phyloP scores from a whole-genome alignment of 2,797 vertebrate genomes.

The Rhinichthys osculus region DNA sequence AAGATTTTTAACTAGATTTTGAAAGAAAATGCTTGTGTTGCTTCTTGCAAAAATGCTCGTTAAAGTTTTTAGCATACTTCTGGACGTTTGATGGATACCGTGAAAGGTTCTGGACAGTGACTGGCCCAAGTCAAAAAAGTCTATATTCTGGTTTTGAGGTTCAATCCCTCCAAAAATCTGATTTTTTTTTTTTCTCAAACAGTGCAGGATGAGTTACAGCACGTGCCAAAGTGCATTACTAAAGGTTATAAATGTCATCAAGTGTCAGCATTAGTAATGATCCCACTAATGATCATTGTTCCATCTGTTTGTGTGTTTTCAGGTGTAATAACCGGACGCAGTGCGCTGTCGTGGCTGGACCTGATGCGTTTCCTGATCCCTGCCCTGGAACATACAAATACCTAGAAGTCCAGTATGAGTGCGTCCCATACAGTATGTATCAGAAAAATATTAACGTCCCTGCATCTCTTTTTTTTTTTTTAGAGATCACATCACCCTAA shows the following conservation, averaged over 20 bases:
- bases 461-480: background rate
- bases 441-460: background rate
- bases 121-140: background rate
- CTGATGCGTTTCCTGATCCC: constrained; percentile 95
- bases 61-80: background rate
- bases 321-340: constrained; percentile 99
- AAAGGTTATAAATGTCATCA: background rate
- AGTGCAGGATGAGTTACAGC: background rate
- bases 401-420: constrained; percentile 98
- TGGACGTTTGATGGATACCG: background rate
- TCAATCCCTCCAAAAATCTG: background rate
- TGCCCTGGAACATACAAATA: constrained; percentile 98
- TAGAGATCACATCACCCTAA: background rate
- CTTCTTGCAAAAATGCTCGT: background rate
- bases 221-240: background rate
- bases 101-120: background rate
- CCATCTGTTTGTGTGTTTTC: constrained; percentile 65
- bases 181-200: background rate
- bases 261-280: background rate
- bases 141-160: background rate
- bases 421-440: constrained; percentile 98
- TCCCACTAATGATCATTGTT: background rate
- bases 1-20: background rate
- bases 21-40: background rate
- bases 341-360: constrained; percentile 95